These are phyloP conservation scores for Chrysopilus asiliformis DNA, from an alignment of 2,888 invertebrate species.

Conservation along the genomic window DNA sequence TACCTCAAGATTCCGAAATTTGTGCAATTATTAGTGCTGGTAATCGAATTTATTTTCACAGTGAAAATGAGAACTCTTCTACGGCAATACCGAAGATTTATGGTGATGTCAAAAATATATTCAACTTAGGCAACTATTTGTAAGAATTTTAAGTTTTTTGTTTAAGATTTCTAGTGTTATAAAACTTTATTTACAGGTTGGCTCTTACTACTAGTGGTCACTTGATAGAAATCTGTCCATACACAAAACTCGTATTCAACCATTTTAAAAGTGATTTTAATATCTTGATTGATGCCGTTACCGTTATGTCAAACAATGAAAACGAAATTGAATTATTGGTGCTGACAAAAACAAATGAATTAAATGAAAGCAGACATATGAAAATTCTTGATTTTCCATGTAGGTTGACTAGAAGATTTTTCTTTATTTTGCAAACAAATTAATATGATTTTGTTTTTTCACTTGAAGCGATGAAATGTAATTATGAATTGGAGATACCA, in stretches of 20 bases:
- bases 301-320: conserved; percentile 28
- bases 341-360: conserved; percentile 22
- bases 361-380: conserved; percentile 19
- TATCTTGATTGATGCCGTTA: conserved; percentile 26
- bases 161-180: background rate
- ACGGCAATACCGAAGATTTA: conserved; percentile 21
- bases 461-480: conserved; percentile 26
- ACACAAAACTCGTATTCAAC: conserved; percentile 22
- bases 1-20: no score
- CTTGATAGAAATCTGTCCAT: conserved; percentile 29
- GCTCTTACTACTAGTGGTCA: conserved; percentile 27
- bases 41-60: conserved; percentile 19
- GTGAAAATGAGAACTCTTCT: conserved; percentile 15
- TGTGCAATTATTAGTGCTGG: no score
- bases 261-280: conserved; percentile 5
- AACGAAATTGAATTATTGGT: conserved; percentile 28
- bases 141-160: background rate
- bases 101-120: conserved; percentile 25
- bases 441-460: no score
- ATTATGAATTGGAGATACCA: conserved; percentile 26
- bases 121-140: conserved; percentile 27
- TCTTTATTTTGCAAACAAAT: no score
- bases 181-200: conserved; percentile 19
- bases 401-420: conserved; percentile 15
- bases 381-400: conserved; percentile 33